Base-by-base conservation (phyloP, 2,113 vertebrate species). In the Prochilodus magdalenae region DNA sequence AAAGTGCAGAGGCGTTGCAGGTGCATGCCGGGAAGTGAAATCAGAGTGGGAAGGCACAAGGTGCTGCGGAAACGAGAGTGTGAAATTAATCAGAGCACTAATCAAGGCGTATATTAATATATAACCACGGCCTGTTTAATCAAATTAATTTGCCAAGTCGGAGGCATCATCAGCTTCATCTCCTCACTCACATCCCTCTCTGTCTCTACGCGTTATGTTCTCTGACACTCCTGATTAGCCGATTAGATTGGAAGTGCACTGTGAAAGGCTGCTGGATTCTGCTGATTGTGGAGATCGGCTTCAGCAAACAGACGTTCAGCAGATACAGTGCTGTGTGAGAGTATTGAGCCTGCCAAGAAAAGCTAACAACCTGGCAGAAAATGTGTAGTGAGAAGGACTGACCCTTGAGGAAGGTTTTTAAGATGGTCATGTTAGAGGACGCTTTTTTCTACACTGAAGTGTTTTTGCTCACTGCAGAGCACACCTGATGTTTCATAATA, bases 241-340 rank as follows among this genome's bases (percentile, higher is more conserved):
- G 75, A 89, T 83, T 86, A 80, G 84, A 53, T 80, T 63, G 78
- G 86, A 89, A 73, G n/a, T 75, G 85, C 77, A 70, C 33, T 2
- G 40, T 60, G 74, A 74, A 24, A 26, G 22, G 74, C n/a, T 36
- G 30, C 78, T 82, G 87, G 81, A 80, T 55, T 81, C 33, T 53
- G 81, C 27, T 82, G 18, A 76, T 83, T 83, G 51, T 63, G 74
- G 66, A 44, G 66, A 40, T 40, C 66, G n/a, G 20, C 2, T 33
- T 13, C 24, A 26, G 57, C n/a, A 24, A 20, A 20, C 15, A 7
- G 55, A 57, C 55, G 14, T 51, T 18, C 49, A 51, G 49, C 49
- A 51, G 47, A 4, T 10, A 49, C 8, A 49, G 47, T 49, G 49
- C 49, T 51, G 14, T 0, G 49, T 16, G 3, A 15, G 8, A 44